Conservation (phyloP, 2,113 vertebrate genomes). For the Brienomyrus longianalis region DNA sequence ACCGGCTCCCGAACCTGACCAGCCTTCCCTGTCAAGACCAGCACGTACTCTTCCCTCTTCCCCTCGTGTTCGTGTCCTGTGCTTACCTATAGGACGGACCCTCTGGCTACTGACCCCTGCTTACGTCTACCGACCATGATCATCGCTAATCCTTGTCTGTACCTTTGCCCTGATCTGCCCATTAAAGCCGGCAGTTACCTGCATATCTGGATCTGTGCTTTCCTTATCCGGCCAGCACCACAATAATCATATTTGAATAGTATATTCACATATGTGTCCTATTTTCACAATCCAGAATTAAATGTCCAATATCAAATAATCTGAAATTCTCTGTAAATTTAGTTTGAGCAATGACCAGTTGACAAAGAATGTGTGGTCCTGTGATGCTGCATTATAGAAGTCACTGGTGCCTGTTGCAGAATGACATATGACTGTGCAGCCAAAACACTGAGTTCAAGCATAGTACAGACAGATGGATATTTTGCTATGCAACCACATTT, state of each 20-base stretch:
- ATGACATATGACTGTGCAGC: background rate
- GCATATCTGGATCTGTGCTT: too few species aligned
- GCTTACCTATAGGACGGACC: too few species aligned
- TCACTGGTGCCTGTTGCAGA: background rate
- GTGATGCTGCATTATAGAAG: background rate
- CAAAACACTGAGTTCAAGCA: background rate
- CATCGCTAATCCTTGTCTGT: too few species aligned
- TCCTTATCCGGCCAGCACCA: too few species aligned
- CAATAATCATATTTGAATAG: background rate
- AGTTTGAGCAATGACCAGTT: background rate
- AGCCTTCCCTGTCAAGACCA: too few species aligned
- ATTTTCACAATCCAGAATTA: background rate
- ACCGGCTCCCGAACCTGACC: too few species aligned
- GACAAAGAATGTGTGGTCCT: background rate
- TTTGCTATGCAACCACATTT: conserved; percentile 5
- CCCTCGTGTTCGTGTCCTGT: too few species aligned
- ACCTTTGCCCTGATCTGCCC: too few species aligned
- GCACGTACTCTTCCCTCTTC: too few species aligned
- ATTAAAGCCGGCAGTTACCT: too few species aligned
- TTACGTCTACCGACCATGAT: too few species aligned
- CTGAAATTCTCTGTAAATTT: background rate
- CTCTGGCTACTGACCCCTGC: too few species aligned
- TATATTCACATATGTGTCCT: background rate
- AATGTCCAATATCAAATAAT: background rate
- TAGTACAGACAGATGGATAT: conserved; percentile 1